A percentile compares a stretch with the other conserved stretches of the same genome.
Evolutionary conservation across 2,113 vertebrate species (phyloP).

Genomic region (Mixornis gularis): DNA sequence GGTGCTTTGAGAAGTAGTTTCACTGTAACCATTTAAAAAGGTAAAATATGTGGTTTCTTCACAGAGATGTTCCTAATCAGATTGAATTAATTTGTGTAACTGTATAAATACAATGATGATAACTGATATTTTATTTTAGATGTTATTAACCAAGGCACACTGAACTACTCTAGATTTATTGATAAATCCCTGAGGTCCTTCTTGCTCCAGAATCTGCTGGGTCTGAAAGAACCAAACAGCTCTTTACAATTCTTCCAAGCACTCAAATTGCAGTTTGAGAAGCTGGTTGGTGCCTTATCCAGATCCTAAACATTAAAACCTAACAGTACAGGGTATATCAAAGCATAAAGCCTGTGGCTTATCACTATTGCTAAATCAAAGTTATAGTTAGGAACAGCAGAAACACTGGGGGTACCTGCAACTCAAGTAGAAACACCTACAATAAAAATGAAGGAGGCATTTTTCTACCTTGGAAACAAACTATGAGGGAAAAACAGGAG

Average conservation of each 20-base stretch:
- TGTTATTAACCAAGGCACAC: slow-evolving; percentile 30
- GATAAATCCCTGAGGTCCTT: not conserved
- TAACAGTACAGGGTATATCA: not conserved
- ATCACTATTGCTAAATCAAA: not conserved
- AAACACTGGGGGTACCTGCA: not conserved
- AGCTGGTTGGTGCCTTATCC: not conserved
- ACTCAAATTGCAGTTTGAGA: not conserved
- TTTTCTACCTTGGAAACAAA: not conserved
- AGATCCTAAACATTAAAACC: not conserved
- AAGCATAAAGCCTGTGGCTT: not conserved
- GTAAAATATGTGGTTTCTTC: slow-evolving; percentile 68
- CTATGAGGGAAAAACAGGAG: not conserved
- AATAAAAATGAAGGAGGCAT: not conserved
- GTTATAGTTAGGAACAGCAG: not conserved
- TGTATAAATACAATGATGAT: slow-evolving; percentile 47
- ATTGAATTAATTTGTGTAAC: slow-evolving; percentile 54
- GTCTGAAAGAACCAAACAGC: not conserved
- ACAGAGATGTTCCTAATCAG: slow-evolving; percentile 68
- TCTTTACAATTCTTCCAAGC: not conserved
- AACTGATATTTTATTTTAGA: slow-evolving; percentile 64
- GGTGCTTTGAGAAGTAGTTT: slow-evolving; percentile 54
- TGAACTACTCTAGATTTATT: slow-evolving; percentile 37
- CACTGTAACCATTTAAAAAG: slow-evolving; percentile 58
- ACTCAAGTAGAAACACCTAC: not conserved
- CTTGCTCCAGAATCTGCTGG: not conserved